Base-by-base conservation (phyloP, 2,888 invertebrate genomes). In the Antitype chi region DNA sequence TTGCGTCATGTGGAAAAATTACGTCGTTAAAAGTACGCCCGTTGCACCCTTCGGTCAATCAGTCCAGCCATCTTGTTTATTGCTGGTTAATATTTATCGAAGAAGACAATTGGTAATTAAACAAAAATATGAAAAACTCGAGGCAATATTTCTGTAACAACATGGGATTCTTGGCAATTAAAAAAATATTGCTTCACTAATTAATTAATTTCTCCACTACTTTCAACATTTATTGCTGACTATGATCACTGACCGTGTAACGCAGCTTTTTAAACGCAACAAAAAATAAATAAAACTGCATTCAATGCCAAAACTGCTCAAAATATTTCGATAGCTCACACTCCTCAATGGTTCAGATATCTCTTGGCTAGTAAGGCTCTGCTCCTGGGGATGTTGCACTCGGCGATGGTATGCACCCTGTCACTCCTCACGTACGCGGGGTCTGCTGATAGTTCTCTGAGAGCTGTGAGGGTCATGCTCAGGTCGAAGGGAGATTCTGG, bases 341-440 rank as follows among this genome's bases (percentile, higher is more conserved):
- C 1, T 20, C 23, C 11, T 83, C 49, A 90, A 63, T 86, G 77
- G 2, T 91, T 89, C 76, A 94, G 82, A 64, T 95, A 95, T 80
- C 95, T 87, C 11, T 86, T 90, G 0, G 95, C 95, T 0, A 95
- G 88, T 32, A 95, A 88, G 0, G 92, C 82, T 1, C 96, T 84
- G 78, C 96, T 96, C 13, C 92, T 89, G 0, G 95, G 94, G 13
- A 94, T 93, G 0, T 94, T 89, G 78, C 96, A 96, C 23, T 96
- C 96, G 0, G 91, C 84, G 0, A 96, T 88, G 0, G 91, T 89
- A 72, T 96, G 96, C 0, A 96, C 88, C 0, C 96, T 89, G 86
- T 96, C 96, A 55, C 95, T 94, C n/a, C 92, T 88, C 49, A 94
- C 83, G 80, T 93, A 96, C 0, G 96, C 94, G 0, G 94, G 94